Base-by-base conservation (phyloP, 2,113 vertebrate genomes). In the Phaethornis superciliosus region DNA sequence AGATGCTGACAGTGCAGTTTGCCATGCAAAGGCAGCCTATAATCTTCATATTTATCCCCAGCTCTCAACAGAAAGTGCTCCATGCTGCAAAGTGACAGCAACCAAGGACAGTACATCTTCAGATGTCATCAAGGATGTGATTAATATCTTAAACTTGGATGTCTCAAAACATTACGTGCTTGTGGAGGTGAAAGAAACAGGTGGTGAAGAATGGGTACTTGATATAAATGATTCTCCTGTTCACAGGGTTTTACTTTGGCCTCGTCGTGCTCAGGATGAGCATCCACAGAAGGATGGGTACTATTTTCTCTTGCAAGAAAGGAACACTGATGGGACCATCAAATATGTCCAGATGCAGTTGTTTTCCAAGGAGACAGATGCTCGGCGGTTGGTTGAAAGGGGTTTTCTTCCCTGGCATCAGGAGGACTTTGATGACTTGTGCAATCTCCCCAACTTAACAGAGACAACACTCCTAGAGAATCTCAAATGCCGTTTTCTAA, bases 371-470 rank as follows among this genome's bases (percentile, higher is more conserved):
- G 98, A 99, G 82, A 96, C 97, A 1, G 98, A 98, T 30, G 95
- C 98, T 11, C 98, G 98, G 51, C 97, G 97, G 18, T 72, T 99
- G 82, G 98, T 98, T 12, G 98, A 98, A 69, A 98, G 99, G 4
- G 99, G 99, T 11, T 99, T 99, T 62, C 98, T 99, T 33, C 99
- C 99, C 0, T 98, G 98, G 32, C 97, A 98, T 15, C 98, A 99
- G 51, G 98, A 99, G 5, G 98, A 98, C 68, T 98, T 97, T 2
- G 98, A 98, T 6, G 99, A 99, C 83, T 97, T 99, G 37, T 99
- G 99, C 92, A 97, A 98, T 95, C 98, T 99, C 28, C 97, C 98
- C 3, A 94, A 97, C 78, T 91, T 99, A 78, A 99, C 98, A 0
- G 98, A 99, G 95, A 96, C 96, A 15, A 97, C 80, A 1, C 97